These are phyloP conservation scores for Gymnodraco acuticeps DNA, from an alignment of 2,797 vertebrate species.

Conservation along the genomic window DNA sequence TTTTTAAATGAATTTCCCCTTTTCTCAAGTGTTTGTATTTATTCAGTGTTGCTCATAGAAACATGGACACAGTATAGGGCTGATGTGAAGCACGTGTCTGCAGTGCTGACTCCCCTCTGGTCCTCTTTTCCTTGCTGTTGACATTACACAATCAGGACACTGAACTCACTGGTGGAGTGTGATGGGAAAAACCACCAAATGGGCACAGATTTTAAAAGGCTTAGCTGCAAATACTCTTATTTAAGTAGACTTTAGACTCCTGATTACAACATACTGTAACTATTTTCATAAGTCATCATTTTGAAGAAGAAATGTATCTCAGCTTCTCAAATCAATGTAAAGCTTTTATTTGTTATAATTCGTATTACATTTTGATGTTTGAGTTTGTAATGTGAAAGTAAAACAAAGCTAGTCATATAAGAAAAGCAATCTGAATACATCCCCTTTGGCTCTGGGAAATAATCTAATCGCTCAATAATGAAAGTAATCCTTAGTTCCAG, in stretches of 20 bases:
- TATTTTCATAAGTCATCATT: background rate
- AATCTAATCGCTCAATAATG: background rate
- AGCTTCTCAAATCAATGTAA: background rate
- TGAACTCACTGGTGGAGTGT: background rate
- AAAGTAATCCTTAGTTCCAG: background rate
- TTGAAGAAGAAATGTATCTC: background rate
- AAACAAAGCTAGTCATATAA: background rate
- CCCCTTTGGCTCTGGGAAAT: background rate
- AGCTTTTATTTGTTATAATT: background rate
- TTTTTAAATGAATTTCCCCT: constrained; percentile 22
- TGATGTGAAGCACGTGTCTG: constrained; percentile 42
- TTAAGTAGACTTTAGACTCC: background rate
- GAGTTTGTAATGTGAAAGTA: background rate
- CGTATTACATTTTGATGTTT: background rate
- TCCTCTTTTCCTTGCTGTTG: constrained; percentile 32
- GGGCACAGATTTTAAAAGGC: background rate
- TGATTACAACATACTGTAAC: no score
- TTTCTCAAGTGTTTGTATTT: constrained; percentile 32
- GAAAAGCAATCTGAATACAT: background rate
- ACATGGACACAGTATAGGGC: constrained; percentile 9
- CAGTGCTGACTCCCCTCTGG: constrained; percentile 25
- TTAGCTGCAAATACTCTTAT: background rate
- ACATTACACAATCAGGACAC: constrained; percentile 21
- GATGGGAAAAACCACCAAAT: background rate
- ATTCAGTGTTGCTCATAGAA: constrained; percentile 36